A percentile compares a stretch with the other conserved stretches of the same genome.
Conservation (phyloP, 2,888 invertebrate species). For the Macroteleia sp. region DNA sequence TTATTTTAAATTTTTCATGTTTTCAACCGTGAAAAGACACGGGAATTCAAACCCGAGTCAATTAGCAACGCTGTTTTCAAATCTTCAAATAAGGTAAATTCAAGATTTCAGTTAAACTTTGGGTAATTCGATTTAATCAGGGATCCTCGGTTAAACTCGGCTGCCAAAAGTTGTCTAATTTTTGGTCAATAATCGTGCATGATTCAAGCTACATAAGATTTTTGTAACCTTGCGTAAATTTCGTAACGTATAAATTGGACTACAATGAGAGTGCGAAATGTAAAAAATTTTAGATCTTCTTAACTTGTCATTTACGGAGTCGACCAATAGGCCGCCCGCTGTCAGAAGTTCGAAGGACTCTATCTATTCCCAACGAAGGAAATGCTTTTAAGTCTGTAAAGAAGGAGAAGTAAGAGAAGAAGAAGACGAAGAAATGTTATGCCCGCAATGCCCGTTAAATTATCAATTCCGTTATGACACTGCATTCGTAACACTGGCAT, state of each 20-base stretch:
- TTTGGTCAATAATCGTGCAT: too few species aligned
- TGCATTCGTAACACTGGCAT: slow-evolving; percentile 80
- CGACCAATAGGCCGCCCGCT: slow-evolving; percentile 74
- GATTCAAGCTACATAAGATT: too few species aligned
- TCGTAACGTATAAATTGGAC: slow-evolving; percentile 76
- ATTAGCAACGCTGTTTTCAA: slow-evolving; percentile 3
- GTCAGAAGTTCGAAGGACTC: slow-evolving; percentile 80
- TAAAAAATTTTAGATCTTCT: slow-evolving; percentile 68
- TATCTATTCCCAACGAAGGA: slow-evolving; percentile 74
- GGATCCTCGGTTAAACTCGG: too few species aligned
- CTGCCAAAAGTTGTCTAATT: too few species aligned
- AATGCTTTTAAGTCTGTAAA: slow-evolving; percentile 56
- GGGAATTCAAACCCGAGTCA: slow-evolving; percentile 7
- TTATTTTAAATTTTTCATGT: slow-evolving; percentile 22
- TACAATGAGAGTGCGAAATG: slow-evolving; percentile 80
- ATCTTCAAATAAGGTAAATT: too few species aligned
- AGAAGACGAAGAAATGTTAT: slow-evolving; percentile 60
- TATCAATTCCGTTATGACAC: slow-evolving; percentile 83
- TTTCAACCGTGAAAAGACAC: slow-evolving; percentile 8
- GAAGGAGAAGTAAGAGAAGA: slow-evolving; percentile 49
- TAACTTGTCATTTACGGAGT: slow-evolving; percentile 49
- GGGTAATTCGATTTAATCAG: too few species aligned
- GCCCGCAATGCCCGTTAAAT: slow-evolving; percentile 80
- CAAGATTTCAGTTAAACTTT: too few species aligned
- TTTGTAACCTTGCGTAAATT: slow-evolving; percentile 69